Evolutionary conservation across 2,888 invertebrate species (phyloP), one percentile per base, ranked within the genome.

Genomic region (Himalopsyche kuldschensis): DNA sequence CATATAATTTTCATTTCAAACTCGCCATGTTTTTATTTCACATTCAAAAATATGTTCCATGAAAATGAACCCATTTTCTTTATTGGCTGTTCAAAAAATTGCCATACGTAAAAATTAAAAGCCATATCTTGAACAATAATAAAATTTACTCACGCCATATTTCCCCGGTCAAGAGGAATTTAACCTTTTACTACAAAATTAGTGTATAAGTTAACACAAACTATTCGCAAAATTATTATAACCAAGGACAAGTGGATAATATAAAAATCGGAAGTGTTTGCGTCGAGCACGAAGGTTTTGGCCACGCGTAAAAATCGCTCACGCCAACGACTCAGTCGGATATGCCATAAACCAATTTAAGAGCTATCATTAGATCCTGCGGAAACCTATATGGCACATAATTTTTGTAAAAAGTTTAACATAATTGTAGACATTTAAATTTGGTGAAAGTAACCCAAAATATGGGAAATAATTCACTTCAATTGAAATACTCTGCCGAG

Each of bases 241-340:
- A 20, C 20, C 55, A 75, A 75, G 75, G 75, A 75, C 75, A 75
- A 32, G 75, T 32, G 75, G 75, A 75, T 75, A 75, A 75, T 75
- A 31, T 24, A 75, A 75, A 75, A 75, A 75, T 31, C 75, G 31
- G 75, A 75, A 31, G 75, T 32, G 75, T 75, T 75, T 32, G 2
- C 11, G 20, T n/a, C 6, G 75, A 75, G 30, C 32, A 75, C 30
- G 75, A 75, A 32, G 2, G 32, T 75, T 75, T 75, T 20, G 41
- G 41, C 15, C 31, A 27, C 75, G 30, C 32, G 75, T 55, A 55
- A 55, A 55, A 55, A 55, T 24, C n/a, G 20, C 20, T 55, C 55
- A 55, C 55, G 55, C 55, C 55, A 55, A 20, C 55, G 3, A 55
- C 55, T 6, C 20, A 20, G 10, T 20, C 20, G 55, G 15, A 41